Conservation (phyloP, 2,113 vertebrate genomes). For the Candoia aspera region DNA sequence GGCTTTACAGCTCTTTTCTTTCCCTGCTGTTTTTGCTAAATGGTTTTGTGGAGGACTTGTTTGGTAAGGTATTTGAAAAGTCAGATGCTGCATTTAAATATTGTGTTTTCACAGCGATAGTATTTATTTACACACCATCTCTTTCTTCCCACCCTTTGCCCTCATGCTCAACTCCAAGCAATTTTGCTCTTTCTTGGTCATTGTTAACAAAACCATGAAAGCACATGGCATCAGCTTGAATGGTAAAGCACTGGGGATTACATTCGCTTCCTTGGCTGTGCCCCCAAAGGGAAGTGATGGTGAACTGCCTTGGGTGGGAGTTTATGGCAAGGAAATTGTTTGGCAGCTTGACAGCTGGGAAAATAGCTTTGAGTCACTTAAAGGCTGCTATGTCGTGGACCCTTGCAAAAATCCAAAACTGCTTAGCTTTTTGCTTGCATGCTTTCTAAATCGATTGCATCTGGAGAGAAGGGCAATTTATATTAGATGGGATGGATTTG, state of each 20-base stretch:
- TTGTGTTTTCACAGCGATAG: slow-evolving; percentile 75
- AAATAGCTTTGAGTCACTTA: slow-evolving; percentile 69
- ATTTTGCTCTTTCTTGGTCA: slow-evolving; percentile 53
- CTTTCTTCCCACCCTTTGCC: slow-evolving; percentile 30
- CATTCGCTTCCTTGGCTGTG: slow-evolving; percentile 75
- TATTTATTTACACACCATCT: slow-evolving; percentile 55
- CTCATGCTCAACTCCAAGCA: slow-evolving; percentile 43
- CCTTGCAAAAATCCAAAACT: slow-evolving; percentile 59
- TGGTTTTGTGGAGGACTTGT: slow-evolving; percentile 63
- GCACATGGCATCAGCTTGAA: slow-evolving; percentile 62
- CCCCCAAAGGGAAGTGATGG: slow-evolving; percentile 68
- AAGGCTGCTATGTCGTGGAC: slow-evolving; percentile 65
- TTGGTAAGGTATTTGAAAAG: slow-evolving; percentile 76
- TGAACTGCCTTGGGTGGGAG: slow-evolving; percentile 57
- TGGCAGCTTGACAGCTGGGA: slow-evolving; percentile 62
- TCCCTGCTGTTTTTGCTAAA: slow-evolving; percentile 83
- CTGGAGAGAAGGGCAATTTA: slow-evolving; percentile 61
- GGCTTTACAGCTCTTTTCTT: slow-evolving; percentile 78
- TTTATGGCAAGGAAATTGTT: slow-evolving; percentile 65
- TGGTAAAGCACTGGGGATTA: slow-evolving; percentile 71
- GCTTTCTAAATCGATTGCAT: slow-evolving; percentile 71
- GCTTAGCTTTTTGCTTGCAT: slow-evolving; percentile 55
- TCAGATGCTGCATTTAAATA: slow-evolving; percentile 83
- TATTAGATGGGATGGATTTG: slow-evolving; percentile 60
- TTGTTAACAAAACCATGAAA: slow-evolving; percentile 67